Evolutionary conservation across 2,113 vertebrate genomes (phyloP).

Genomic region (Tympanuchus pallidicinctus): DNA sequence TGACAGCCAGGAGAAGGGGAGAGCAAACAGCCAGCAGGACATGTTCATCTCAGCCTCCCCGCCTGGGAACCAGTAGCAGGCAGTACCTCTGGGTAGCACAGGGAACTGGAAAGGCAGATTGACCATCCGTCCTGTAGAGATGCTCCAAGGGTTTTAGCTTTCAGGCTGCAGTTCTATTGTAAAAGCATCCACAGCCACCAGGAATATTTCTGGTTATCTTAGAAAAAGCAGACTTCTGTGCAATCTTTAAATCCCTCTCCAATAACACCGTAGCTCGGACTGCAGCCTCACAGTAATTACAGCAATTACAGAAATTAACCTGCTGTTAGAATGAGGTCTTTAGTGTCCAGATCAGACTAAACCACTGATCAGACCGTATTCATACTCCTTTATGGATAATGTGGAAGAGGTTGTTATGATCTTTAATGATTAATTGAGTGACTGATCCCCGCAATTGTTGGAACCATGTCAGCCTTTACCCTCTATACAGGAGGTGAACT

Average conservation of each 20-base stretch:
- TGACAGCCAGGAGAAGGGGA: background rate
- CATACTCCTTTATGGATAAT: background rate
- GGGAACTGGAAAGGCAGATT: background rate
- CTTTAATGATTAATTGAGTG: background rate
- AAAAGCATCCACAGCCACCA: background rate
- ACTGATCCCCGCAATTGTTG: background rate
- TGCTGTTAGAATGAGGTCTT: background rate
- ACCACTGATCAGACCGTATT: background rate
- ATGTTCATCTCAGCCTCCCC: background rate
- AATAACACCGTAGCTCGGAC: background rate
- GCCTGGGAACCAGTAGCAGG: background rate
- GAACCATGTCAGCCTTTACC: background rate
- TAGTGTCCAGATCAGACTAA: background rate
- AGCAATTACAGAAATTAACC: slow-evolving; percentile 29
- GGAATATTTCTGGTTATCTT: slow-evolving; percentile 25
- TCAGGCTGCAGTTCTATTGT: background rate
- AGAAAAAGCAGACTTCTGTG: background rate
- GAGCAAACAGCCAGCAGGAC: background rate
- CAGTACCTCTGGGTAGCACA: background rate
- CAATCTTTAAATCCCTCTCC: background rate
- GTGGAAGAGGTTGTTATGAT: background rate
- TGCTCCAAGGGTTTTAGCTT: background rate
- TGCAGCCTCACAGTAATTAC: background rate
- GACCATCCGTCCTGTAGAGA: background rate
- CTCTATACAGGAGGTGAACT: background rate